Evolutionary conservation across 2,113 vertebrate genomes (phyloP).

Genomic region (Brachyhypopomus gauderio): DNA sequence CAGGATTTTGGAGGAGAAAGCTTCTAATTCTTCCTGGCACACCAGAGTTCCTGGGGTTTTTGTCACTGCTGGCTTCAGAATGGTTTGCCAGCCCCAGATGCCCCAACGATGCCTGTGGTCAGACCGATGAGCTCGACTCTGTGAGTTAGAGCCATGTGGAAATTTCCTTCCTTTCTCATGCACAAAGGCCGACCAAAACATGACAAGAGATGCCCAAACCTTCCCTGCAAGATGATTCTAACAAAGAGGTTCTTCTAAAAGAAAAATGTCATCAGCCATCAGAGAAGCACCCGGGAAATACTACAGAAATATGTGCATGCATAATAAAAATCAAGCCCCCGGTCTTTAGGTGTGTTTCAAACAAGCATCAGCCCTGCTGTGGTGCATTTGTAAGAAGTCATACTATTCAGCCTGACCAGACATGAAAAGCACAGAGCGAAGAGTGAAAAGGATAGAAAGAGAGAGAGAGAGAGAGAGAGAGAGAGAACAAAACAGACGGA

Average conservation of each 20-base stretch:
- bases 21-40: too few relatives aligned
- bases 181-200: too few relatives aligned
- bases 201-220: too few relatives aligned
- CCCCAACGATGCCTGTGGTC: too few relatives aligned
- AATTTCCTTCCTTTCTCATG: too few relatives aligned
- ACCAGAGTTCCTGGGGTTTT: too few relatives aligned
- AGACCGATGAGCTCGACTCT: too few relatives aligned
- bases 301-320: not conserved
- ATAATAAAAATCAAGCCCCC: slow-evolving; percentile 4
- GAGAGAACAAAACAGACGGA: not conserved
- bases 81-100: too few relatives aligned
- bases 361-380: not conserved
- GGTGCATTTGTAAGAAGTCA: not conserved
- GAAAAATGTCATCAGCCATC: not conserved
- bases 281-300: not conserved
- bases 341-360: not conserved
- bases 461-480: not conserved
- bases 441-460: not conserved
- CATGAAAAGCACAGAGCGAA: not conserved
- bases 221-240: too few relatives aligned
- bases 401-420: not conserved
- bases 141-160: too few relatives aligned
- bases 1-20: too few relatives aligned
- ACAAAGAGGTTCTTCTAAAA: not conserved
- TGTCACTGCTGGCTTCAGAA: too few relatives aligned